phyloP scores from a whole-genome alignment of 2,888 invertebrate species.

The Epirrhoe tristata region DNA sequence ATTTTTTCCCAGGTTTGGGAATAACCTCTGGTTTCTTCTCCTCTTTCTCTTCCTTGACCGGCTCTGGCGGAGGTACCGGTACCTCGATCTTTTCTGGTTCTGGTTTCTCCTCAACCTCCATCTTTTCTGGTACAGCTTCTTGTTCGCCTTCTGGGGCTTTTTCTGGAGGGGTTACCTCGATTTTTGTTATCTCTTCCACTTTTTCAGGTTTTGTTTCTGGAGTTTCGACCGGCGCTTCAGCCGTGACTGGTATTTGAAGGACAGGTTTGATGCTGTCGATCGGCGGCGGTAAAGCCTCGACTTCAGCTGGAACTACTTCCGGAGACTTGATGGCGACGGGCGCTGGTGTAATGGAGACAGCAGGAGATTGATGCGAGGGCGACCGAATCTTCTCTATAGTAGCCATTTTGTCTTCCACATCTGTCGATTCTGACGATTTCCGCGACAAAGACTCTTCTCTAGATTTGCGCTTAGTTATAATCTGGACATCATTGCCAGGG shows the following conservation, averaged over 20 bases:
- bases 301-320: slow-evolving; percentile 62
- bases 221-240: slow-evolving; percentile 53
- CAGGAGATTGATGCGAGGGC: slow-evolving; percentile 60
- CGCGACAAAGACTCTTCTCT: slow-evolving; percentile 67
- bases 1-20: slow-evolving; percentile 53
- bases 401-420: slow-evolving; percentile 64
- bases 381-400: slow-evolving; percentile 71
- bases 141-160: slow-evolving; percentile 34
- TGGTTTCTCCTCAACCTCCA: slow-evolving; percentile 42
- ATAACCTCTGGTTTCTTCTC: slow-evolving; percentile 44
- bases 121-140: slow-evolving; percentile 40
- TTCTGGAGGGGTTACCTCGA: slow-evolving; percentile 35
- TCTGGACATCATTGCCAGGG: slow-evolving; percentile 59
- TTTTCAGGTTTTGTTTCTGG: slow-evolving; percentile 35
- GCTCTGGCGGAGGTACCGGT: slow-evolving; percentile 31
- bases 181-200: slow-evolving; percentile 40
- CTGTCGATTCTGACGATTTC: slow-evolving; percentile 69
- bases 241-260: slow-evolving; percentile 56
- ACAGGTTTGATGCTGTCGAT: slow-evolving; percentile 60
- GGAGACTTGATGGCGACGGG: slow-evolving; percentile 67
- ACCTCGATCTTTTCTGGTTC: slow-evolving; percentile 24
- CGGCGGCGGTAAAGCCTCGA: slow-evolving; percentile 69
- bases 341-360: slow-evolving; percentile 61
- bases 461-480: slow-evolving; percentile 66
- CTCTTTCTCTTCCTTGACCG: slow-evolving; percentile 40